Evolutionary conservation across 2,888 invertebrate genomes (phyloP).

Genomic region (Dasypolia templi): DNA sequence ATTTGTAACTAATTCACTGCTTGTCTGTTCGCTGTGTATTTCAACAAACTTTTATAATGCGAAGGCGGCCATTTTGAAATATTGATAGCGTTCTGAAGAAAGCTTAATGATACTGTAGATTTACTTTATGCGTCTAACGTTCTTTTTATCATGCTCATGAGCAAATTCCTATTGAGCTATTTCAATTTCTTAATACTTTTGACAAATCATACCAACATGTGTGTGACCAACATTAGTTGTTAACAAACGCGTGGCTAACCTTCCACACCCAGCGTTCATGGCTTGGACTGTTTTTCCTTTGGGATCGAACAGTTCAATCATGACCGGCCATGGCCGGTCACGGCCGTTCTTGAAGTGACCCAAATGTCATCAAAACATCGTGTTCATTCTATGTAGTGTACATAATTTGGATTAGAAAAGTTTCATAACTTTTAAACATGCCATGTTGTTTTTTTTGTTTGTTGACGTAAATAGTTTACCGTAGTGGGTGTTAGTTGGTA

Average conservation of each 20-base stretch:
- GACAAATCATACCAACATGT: slow-evolving; percentile 5
- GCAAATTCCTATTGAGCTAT: background rate
- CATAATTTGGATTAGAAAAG: slow-evolving; percentile 29
- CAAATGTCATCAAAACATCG: slow-evolving; percentile 45
- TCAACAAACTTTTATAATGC: background rate
- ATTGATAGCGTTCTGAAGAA: background rate
- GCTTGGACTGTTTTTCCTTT: too few species aligned
- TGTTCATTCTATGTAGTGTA: slow-evolving; percentile 6
- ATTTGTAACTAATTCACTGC: background rate
- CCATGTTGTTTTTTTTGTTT: slow-evolving; percentile 1
- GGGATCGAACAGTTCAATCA: slow-evolving; percentile 38
- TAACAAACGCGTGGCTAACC: slow-evolving; percentile 13
- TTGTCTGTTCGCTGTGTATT: background rate
- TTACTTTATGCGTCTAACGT: background rate
- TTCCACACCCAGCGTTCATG: slow-evolving; percentile 33
- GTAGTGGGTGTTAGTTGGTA: background rate
- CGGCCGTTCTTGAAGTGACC: slow-evolving; percentile 51
- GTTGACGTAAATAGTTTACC: slow-evolving; percentile 1
- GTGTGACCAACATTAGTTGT: slow-evolving; percentile 11
- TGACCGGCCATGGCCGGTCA: too few species aligned
- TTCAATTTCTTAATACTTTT: background rate
- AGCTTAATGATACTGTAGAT: background rate
- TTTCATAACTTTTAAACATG: slow-evolving; percentile 20
- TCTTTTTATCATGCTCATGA: background rate
- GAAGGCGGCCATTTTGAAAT: background rate